Conservation (phyloP, 2,797 vertebrate species). For the Pseudochirops cupreus region DNA sequence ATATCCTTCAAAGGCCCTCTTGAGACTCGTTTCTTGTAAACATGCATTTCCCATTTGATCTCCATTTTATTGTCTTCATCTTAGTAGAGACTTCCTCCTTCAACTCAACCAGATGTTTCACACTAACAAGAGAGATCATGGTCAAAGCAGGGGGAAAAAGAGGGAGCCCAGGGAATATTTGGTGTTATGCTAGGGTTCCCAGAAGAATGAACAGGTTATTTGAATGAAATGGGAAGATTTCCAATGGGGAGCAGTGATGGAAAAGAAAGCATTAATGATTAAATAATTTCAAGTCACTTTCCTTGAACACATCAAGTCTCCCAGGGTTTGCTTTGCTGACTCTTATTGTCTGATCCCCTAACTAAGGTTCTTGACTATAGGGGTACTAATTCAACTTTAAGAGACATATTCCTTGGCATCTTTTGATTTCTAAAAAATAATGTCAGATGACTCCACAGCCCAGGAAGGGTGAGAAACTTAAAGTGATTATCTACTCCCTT, state of each 20-base stretch:
- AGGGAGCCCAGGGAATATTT: neutral
- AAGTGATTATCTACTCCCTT: neutral
- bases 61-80: slow-evolving; percentile 11
- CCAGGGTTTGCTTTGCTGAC: slow-evolving; percentile 45
- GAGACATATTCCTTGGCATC: slow-evolving; percentile 44
- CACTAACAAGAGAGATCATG: neutral
- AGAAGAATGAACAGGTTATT: neutral
- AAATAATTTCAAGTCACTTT: neutral
- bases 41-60: slow-evolving; percentile 4
- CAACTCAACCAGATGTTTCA: neutral
- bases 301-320: neutral
- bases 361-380: slow-evolving; percentile 28
- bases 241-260: neutral
- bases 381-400: neutral
- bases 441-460: neutral
- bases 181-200: neutral
- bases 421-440: slow-evolving; percentile 46
- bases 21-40: slow-evolving; percentile 5
- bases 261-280: neutral
- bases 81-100: neutral
- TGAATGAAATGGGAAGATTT: neutral
- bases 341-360: neutral
- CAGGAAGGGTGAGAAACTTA: slow-evolving; percentile 37
- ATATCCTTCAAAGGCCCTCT: slow-evolving; percentile 35
- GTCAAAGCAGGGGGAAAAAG: neutral